Conservation (phyloP, 2,888 invertebrate species). For the Drosophila algonquin region DNA sequence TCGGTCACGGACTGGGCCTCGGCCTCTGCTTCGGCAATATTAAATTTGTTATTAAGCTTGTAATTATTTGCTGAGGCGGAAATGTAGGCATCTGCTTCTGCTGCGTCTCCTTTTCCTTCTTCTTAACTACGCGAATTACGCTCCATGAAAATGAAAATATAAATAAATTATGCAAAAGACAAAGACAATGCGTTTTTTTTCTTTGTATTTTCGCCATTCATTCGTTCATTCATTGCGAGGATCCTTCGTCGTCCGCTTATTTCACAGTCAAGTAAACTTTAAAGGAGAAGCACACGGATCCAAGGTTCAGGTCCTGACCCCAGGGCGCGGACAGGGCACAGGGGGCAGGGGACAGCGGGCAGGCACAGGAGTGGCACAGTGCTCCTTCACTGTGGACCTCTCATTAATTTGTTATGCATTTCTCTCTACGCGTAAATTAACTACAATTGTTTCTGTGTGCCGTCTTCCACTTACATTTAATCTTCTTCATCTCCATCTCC, state of each 20-base stretch:
- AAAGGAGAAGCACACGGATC: slow-evolving; percentile 54
- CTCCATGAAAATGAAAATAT: slow-evolving; percentile 58
- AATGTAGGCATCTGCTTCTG: slow-evolving; percentile 61
- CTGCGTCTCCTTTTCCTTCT: slow-evolving; percentile 22
- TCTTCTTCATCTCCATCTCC: slow-evolving; percentile 75
- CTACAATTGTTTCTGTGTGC: slow-evolving; percentile 71
- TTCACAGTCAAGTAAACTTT: slow-evolving; percentile 77
- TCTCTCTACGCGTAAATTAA: slow-evolving; percentile 71
- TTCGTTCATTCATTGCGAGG: slow-evolving; percentile 20
- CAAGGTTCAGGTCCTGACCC: slow-evolving; percentile 28
- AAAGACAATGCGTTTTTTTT: slow-evolving; percentile 71
- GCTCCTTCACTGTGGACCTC: slow-evolving; percentile 47
- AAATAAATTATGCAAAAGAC: slow-evolving; percentile 76
- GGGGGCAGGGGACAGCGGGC: slow-evolving; percentile 28
- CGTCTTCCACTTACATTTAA: slow-evolving; percentile 71
- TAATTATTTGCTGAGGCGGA: slow-evolving; percentile 74
- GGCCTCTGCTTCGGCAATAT: slow-evolving; percentile 54
- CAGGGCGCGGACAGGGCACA: slow-evolving; percentile 31
- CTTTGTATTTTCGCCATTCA: slow-evolving; percentile 35
- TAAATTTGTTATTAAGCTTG: slow-evolving; percentile 78
- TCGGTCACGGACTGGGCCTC: background rate
- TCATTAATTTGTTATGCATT: slow-evolving; percentile 77
- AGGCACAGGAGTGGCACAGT: slow-evolving; percentile 7
- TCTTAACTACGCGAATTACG: slow-evolving; percentile 45
- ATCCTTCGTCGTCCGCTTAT: slow-evolving; percentile 60